Evolutionary conservation across 2,113 vertebrate genomes (phyloP).

Genomic region (Poeciliopsis turrubarensis): DNA sequence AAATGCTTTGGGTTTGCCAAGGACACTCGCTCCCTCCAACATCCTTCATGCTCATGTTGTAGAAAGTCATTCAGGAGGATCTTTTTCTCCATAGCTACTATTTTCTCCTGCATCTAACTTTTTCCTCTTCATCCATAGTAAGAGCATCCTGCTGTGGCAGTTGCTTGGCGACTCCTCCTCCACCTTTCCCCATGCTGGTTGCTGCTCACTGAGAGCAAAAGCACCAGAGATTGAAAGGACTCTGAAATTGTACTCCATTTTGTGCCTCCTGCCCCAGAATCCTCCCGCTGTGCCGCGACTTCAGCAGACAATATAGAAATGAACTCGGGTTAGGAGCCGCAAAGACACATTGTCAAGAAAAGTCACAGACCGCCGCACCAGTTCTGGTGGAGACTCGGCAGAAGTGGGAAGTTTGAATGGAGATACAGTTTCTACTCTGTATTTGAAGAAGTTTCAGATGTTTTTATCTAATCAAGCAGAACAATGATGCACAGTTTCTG

Average conservation of each 20-base stretch:
- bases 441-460: constrained; percentile 5
- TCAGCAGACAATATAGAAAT: constrained; percentile 24
- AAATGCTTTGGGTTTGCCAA: constrained; percentile 51
- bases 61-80: constrained; percentile 10
- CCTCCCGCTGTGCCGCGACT: constrained; percentile 50
- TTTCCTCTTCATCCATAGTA: constrained; percentile 22
- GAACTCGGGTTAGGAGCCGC: constrained; percentile 17
- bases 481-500: too few relatives aligned
- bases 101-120: constrained; percentile 2
- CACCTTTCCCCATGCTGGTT: constrained; percentile 25
- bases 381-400: constrained; percentile 8
- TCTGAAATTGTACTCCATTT: constrained; percentile 22
- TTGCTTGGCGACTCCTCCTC: constrained; percentile 23
- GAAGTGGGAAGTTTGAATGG: constrained; percentile 26
- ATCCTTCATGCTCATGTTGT: background rate
- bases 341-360: constrained; percentile 40
- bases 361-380: constrained; percentile 22
- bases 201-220: constrained; percentile 40
- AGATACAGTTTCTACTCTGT: constrained; percentile 10
- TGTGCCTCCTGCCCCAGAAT: constrained; percentile 13
- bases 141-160: constrained; percentile 40
- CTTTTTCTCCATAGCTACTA: constrained; percentile 11
- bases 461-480: too few relatives aligned
- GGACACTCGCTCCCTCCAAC: constrained; percentile 33
- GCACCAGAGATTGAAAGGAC: constrained; percentile 48